Base-by-base conservation (phyloP, 2,888 invertebrate genomes). In the Calameuta pallipes region DNA sequence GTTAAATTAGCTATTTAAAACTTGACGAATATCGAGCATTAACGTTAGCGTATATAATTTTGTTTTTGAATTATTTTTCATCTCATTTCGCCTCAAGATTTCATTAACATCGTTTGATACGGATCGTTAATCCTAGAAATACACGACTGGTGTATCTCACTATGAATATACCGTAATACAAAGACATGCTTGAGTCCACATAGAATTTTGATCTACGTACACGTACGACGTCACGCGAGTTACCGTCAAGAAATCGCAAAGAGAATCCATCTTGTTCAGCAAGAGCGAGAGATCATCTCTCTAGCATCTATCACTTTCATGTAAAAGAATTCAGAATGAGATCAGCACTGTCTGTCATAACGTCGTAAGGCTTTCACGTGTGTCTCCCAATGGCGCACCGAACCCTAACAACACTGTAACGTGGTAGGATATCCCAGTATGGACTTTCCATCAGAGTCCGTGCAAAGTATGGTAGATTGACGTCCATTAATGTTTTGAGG, bases 321-420 rank as follows among this genome's bases (percentile, higher is more conserved):
- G 36, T 33, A 68, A 78, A 76, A 76, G 73, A 79, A 78, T 76
- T 77, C 56, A 31, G 75, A 79, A 76, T 78, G 76, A 78, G 77
- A 76, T 80, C 76, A 76, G 75, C 76, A 78, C 56, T 23, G 74
- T 76, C 75, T 75, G 36, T 78, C 69, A 75, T 73, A 23, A 76
- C 73, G 36, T 78, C 69, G 74, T 73, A 23, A 76, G 70, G 68
- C 76, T 69, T 78, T 73, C 68, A 69, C 75, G 70, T 36, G 56
- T 77, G 37, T 56, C 56, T 56, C 56, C 56, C 56, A 56, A 56
- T 23, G 56, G 56, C 23, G 56, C 56, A 6, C 23, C 56, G 56
- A 56, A 56, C 56, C 56, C 56, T 56, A 56, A 23, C 56, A 56
- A 56, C 56, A 23, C 56, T 23, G 56, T 9, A 56, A 15, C 56